Conservation (phyloP, 2,888 invertebrate species). For the Gymnocheta viridis region DNA sequence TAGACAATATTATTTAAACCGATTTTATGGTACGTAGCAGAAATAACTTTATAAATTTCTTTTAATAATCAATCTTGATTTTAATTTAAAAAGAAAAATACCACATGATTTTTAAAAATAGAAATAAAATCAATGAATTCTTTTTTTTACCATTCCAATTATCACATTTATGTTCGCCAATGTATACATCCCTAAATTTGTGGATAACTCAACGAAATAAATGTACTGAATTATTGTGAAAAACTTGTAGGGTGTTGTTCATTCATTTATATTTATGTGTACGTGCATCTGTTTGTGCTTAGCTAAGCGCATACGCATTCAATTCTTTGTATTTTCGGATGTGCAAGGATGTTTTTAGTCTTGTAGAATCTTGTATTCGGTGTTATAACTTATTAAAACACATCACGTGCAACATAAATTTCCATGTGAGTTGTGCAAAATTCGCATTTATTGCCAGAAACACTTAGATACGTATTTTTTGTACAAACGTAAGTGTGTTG, state of each 20-base stretch:
- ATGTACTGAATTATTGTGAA: slow-evolving; percentile 59
- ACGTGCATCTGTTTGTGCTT: neutral
- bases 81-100: too few relatives aligned
- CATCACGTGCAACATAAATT: slow-evolving; percentile 81
- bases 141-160: neutral
- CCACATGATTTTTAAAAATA: too few relatives aligned
- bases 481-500: neutral
- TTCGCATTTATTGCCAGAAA: slow-evolving; percentile 57
- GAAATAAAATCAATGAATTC: too few relatives aligned
- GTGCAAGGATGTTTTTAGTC: slow-evolving; percentile 7
- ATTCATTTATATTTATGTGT: neutral
- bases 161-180: neutral
- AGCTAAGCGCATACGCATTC: neutral
- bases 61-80: too few relatives aligned
- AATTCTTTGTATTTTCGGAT: neutral
- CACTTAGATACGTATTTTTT: neutral
- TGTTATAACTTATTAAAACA: slow-evolving; percentile 76
- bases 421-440: slow-evolving; percentile 77
- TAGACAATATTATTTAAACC: too few relatives aligned
- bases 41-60: too few relatives aligned
- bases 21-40: too few relatives aligned
- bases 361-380: slow-evolving; percentile 43
- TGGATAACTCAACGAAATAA: slow-evolving; percentile 43
- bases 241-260: slow-evolving; percentile 20
- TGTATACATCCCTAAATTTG: slow-evolving; percentile 14